phyloP scores from a whole-genome alignment of 2,888 invertebrate genomes.

The Cosmia pyralina region DNA sequence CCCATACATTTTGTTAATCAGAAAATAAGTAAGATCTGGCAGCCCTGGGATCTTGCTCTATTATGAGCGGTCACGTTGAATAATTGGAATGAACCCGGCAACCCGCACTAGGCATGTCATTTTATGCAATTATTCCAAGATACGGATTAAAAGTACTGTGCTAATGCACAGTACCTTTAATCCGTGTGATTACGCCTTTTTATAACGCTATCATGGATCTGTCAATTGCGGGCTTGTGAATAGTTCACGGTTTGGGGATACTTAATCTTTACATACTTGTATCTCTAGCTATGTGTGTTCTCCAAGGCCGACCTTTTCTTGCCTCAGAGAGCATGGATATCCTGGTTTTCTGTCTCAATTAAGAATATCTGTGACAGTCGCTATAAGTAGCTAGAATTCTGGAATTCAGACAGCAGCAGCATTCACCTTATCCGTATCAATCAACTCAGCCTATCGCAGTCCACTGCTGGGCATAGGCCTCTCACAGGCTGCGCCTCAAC shows the following conservation, averaged over 20 bases:
- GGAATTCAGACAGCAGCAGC: too few relatives aligned
- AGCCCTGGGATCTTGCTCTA: too few relatives aligned
- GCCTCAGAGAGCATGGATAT: not conserved
- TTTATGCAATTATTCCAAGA: not conserved
- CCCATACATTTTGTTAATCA: too few relatives aligned
- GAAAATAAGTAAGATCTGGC: too few relatives aligned
- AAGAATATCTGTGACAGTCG: not conserved
- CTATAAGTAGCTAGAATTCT: too few relatives aligned
- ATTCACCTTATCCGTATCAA: not conserved
- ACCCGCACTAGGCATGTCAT: not conserved
- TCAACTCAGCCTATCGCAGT: too few relatives aligned
- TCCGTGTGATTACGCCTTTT: not conserved
- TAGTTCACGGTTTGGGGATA: not conserved
- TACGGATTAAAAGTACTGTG: constrained; percentile 2
- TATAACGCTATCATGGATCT: not conserved
- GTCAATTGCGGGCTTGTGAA: not conserved
- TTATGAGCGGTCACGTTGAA: constrained; percentile 5
- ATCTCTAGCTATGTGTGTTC: not conserved
- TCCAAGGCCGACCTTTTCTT: not conserved
- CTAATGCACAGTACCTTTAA: too few relatives aligned
- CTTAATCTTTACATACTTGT: not conserved
- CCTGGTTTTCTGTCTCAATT: not conserved
- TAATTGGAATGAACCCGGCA: too few relatives aligned
- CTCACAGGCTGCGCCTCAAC: not conserved
- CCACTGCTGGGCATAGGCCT: not conserved